Percentiles rank a stretch among this genome's conserved stretches.
phyloP scores from a whole-genome alignment of 2,888 invertebrate genomes.

The Dolichomitus sp. region DNA sequence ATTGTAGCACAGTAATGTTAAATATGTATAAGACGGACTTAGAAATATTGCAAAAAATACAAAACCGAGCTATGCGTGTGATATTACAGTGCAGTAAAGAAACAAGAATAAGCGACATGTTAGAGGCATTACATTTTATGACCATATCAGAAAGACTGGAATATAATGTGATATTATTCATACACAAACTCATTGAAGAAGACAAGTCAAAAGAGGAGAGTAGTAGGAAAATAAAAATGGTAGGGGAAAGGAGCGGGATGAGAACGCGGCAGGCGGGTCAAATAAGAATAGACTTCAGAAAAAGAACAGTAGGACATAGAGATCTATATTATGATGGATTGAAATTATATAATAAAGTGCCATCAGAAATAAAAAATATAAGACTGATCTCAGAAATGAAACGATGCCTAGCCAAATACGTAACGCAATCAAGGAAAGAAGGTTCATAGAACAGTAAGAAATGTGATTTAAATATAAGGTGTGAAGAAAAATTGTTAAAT shows the following conservation, averaged over 20 bases:
- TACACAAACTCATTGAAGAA: neutral
- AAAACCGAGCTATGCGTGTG: too few species aligned
- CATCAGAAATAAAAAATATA: neutral
- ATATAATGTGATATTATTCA: too few species aligned
- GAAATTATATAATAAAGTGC: neutral
- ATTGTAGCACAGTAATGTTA: too few species aligned
- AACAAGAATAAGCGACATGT: slow-evolving; percentile 33
- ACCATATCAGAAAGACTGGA: slow-evolving; percentile 9
- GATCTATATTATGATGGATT: neutral
- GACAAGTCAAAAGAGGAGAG: neutral
- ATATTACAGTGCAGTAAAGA: too few species aligned
- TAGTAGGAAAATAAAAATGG: neutral
- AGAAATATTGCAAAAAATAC: too few species aligned
- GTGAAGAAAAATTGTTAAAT: too few species aligned
- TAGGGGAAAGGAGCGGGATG: neutral
- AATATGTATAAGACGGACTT: too few species aligned
- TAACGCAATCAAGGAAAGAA: neutral
- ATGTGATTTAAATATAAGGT: too few species aligned
- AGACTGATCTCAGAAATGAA: neutral
- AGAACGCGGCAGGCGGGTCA: neutral
- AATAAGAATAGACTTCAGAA: neutral
- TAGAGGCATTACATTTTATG: slow-evolving; percentile 22
- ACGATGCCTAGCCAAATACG: neutral
- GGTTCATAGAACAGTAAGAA: too few species aligned
- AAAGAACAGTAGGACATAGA: neutral